phyloP scores from a whole-genome alignment of 2,113 vertebrate genomes.

The Ceratotherium simum region DNA sequence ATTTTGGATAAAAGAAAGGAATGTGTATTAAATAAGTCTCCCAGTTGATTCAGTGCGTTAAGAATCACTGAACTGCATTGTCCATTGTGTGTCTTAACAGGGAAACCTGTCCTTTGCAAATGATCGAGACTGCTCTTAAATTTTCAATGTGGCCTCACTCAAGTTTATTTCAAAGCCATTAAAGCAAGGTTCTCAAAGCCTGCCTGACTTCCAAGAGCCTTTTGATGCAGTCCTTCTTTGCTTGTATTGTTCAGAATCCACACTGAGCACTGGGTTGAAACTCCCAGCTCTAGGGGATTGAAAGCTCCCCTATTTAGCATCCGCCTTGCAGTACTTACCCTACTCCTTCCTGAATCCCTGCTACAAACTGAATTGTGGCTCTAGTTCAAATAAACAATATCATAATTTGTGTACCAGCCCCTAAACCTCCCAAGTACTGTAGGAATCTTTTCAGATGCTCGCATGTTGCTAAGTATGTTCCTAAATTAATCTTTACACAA shows the following conservation, averaged over 20 bases:
- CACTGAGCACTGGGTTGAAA: not conserved
- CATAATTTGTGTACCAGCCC: not conserved
- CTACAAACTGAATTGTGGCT: not conserved
- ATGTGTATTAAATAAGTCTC: not conserved
- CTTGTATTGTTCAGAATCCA: not conserved
- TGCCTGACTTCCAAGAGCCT: not conserved
- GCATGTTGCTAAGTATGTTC: not conserved
- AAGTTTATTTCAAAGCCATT: not conserved
- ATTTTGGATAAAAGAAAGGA: not conserved
- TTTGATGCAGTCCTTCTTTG: not conserved
- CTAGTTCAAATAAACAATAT: not conserved
- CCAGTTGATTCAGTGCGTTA: not conserved
- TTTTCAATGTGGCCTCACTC: not conserved
- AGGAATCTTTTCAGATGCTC: not conserved
- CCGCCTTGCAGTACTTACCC: not conserved
- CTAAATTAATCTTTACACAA: slow-evolving; percentile 13
- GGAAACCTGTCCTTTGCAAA: not conserved
- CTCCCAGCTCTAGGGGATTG: not conserved
- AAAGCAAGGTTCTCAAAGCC: slow-evolving; percentile 3
- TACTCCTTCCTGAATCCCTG: not conserved
- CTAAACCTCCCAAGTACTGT: not conserved
- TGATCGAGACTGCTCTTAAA: not conserved
- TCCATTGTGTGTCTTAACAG: not conserved
- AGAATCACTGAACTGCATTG: not conserved
- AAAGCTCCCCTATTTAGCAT: not conserved